Base-by-base conservation (phyloP, 1,140 invertebrate genomes). In the Macrosteles quadrilineatus region DNA sequence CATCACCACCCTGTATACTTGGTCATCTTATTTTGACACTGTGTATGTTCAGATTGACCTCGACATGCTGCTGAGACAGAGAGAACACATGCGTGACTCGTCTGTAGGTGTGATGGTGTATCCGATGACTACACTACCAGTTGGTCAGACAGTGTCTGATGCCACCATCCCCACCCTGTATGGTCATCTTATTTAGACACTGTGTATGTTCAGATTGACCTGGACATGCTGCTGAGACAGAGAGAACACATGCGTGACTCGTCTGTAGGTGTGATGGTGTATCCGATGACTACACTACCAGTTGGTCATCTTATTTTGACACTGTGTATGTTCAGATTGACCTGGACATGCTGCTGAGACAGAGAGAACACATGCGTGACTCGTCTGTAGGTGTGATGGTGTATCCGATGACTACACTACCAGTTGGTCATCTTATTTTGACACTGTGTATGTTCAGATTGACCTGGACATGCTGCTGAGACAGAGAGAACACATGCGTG, bases 301-400 rank as follows among this genome's bases (percentile, higher is more conserved):
- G n/a, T n/a, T n/a, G n/a, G n/a, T n/a, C n/a, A n/a, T n/a, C n/a
- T n/a, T n/a, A n/a, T n/a, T n/a, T n/a, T n/a, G n/a, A n/a, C n/a
- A n/a, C n/a, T n/a, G n/a, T n/a, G n/a, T n/a, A n/a, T n/a, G n/a
- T 53, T 11, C 47, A 53, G 47, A 53, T 53, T 53, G 47, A 53
- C 47, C 19, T 53, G 47, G 47, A 53, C 47, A 53, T 53, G 47
- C 21, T 53, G 21, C 47, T 53, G 47, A 11, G 47, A 19, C 47
- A 53, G 19, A 53, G 47, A 53, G 47, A 53, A 19, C 47, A 53
- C 47, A 53, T 53, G 47, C 6, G 47, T 6, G 47, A 53, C 47
- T 53, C 47, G 4, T 17, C 47, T 6, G 47, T 53, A 19, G 21
- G 47, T 21, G 47, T 53, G 47, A 19, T 53, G 47, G 47, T 53